Percentiles rank a stretch among this genome's conserved stretches.
Conservation (phyloP, 2,113 vertebrate species). For the Pimephales promelas region DNA sequence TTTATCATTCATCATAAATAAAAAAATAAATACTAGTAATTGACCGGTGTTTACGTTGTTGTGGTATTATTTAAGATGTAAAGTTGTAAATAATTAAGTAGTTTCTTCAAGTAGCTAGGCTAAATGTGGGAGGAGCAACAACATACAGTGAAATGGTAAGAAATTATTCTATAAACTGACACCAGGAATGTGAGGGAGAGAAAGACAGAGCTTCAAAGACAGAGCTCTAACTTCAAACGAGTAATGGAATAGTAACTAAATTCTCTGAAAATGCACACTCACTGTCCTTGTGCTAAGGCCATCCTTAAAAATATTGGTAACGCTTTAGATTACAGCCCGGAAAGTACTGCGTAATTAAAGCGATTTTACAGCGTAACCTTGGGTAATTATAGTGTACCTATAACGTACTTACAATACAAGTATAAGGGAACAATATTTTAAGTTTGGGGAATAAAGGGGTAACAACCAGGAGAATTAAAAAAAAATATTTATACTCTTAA, state of each 20-base stretch:
- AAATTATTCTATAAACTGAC: not conserved
- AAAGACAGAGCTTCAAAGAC: not conserved
- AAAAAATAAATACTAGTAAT: not conserved
- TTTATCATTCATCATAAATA: not conserved
- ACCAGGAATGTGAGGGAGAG: not conserved
- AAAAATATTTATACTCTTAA: no score
- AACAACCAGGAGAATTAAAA: no score
- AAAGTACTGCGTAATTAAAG: no score
- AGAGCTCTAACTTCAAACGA: not conserved
- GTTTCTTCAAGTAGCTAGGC: not conserved
- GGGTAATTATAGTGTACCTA: no score
- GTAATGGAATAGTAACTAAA: constrained; percentile 1
- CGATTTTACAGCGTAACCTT: no score
- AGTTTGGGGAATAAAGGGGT: no score
- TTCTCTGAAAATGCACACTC: constrained; percentile 17
- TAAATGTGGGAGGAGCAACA: not conserved
- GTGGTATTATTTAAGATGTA: not conserved
- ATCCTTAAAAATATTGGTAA: no score
- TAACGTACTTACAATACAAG: no score
- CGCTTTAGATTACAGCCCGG: no score
- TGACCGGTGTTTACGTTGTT: not conserved
- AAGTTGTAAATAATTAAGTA: not conserved
- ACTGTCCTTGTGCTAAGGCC: not conserved
- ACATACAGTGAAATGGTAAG: not conserved
- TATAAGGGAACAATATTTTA: no score